These are phyloP conservation scores for Hydroisotoma schaefferi DNA, from an alignment of 2,888 invertebrate genomes.

Conservation along the genomic window DNA sequence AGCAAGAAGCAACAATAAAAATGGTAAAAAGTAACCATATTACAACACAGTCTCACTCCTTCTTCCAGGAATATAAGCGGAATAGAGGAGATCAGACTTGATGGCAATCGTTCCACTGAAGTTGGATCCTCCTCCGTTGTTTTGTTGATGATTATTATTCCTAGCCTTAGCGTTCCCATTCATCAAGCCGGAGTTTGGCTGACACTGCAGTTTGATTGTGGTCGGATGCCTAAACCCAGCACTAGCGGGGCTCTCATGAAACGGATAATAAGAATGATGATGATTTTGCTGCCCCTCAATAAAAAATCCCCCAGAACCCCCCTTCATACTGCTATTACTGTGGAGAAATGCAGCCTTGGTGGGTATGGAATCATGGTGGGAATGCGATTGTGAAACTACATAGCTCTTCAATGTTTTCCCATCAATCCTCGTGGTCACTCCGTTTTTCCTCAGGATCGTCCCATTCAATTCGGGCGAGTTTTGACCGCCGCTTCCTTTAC, in stretches of 20 bases:
- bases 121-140: not conserved
- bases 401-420: constrained; percentile 7
- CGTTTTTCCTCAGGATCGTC: constrained; percentile 20
- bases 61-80: constrained; percentile 34
- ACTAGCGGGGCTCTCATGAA: not conserved
- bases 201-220: not conserved
- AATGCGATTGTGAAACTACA: constrained; percentile 2
- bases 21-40: not conserved
- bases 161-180: not conserved
- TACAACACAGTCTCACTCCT: constrained; percentile 37
- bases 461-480: constrained; percentile 20
- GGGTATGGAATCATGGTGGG: too few species aligned
- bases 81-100: constrained; percentile 28
- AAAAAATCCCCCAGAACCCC: not conserved
- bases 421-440: not conserved
- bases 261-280: not conserved
- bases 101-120: constrained; percentile 15
- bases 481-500: constrained; percentile 14
- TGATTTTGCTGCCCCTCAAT: not conserved
- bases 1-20: too few species aligned
- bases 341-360: not conserved
- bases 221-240: not conserved
- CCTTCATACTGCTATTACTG: not conserved
- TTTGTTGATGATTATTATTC: constrained; percentile 1
- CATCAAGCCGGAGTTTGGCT: not conserved